Percentiles rank a stretch among this genome's conserved stretches.
Evolutionary conservation across 2,113 vertebrate species (phyloP).

Genomic region (Ancistrus triradiatus): DNA sequence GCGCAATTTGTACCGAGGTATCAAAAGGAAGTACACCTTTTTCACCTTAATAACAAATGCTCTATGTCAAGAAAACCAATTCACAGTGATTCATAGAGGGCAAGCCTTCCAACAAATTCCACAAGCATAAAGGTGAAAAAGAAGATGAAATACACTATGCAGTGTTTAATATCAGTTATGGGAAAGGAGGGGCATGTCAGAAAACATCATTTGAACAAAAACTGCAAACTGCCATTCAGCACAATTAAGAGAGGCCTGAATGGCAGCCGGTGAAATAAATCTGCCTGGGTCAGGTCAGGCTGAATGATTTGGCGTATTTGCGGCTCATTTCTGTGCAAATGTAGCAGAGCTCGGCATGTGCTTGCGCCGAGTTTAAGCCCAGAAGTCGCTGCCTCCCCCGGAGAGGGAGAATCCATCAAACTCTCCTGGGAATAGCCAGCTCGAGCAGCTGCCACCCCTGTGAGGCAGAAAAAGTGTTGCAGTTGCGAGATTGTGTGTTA

Average conservation of each 20-base stretch:
- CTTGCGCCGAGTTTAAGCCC: constrained; percentile 59
- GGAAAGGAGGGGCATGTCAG: neutral
- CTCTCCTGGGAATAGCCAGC: constrained; percentile 61
- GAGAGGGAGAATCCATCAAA: constrained; percentile 68
- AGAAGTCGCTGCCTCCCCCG: constrained; percentile 58
- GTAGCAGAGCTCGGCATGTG: constrained; percentile 51
- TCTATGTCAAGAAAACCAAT: constrained; percentile 6
- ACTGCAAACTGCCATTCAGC: constrained; percentile 20
- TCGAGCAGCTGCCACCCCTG: constrained; percentile 61
- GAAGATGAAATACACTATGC: neutral
- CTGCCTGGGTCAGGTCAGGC: constrained; percentile 38
- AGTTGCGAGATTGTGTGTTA: constrained; percentile 65
- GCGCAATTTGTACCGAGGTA: constrained; percentile 7
- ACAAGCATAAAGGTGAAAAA: neutral
- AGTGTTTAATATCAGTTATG: constrained; percentile 5
- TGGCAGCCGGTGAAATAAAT: constrained; percentile 49
- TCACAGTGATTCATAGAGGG: neutral
- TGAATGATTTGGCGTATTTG: constrained; percentile 47
- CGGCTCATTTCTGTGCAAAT: constrained; percentile 63
- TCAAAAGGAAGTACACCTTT: constrained; percentile 22
- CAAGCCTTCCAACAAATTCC: constrained; percentile 4
- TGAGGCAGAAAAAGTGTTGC: constrained; percentile 56
- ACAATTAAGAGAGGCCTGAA: constrained; percentile 39
- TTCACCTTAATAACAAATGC: constrained; percentile 26
- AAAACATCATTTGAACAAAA: constrained; percentile 6